Evolutionary conservation across 30 jellyfish, hydroid and myxozoan species (phyloP).

Genomic region (Mastigias papua): DNA sequence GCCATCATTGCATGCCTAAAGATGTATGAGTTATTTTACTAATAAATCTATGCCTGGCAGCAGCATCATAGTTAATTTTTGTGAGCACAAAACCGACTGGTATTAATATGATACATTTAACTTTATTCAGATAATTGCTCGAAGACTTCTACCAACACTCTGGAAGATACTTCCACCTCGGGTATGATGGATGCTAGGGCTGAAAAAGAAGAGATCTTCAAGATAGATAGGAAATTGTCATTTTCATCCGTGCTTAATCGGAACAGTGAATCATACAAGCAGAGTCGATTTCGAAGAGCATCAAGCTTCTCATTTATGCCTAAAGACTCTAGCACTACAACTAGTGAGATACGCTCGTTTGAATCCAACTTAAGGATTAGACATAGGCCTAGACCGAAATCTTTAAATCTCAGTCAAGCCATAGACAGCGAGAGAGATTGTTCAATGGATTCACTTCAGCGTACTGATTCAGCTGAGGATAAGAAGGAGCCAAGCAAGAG

Average conservation of each 20-base stretch:
- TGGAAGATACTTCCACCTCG: background rate
- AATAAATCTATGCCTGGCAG: too few species aligned
- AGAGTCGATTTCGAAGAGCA: constrained; percentile 42
- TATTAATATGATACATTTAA: background rate
- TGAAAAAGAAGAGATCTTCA: background rate
- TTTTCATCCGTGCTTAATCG: constrained; percentile 63
- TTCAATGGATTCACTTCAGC: background rate
- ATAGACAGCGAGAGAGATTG: background rate
- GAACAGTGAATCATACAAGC: constrained; percentile 60
- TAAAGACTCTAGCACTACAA: background rate
- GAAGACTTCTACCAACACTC: background rate
- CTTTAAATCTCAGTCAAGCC: constrained; percentile 24
- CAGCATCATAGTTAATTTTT: too few species aligned
- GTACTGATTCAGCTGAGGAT: background rate
- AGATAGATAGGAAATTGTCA: constrained; percentile 53
- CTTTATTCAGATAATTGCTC: background rate
- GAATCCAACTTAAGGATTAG: constrained; percentile 51
- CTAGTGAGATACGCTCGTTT: background rate
- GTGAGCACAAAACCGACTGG: too few species aligned
- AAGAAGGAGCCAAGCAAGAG: background rate
- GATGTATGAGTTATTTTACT: too few species aligned
- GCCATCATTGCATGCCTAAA: too few species aligned
- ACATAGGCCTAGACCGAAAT: constrained; percentile 51
- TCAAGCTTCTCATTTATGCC: constrained; percentile 49
- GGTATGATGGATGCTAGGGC: background rate